Evolutionary conservation across 2,888 invertebrate species (phyloP), one percentile per base, ranked within the genome.

Genomic region (Mimumesa dahlbomi): DNA sequence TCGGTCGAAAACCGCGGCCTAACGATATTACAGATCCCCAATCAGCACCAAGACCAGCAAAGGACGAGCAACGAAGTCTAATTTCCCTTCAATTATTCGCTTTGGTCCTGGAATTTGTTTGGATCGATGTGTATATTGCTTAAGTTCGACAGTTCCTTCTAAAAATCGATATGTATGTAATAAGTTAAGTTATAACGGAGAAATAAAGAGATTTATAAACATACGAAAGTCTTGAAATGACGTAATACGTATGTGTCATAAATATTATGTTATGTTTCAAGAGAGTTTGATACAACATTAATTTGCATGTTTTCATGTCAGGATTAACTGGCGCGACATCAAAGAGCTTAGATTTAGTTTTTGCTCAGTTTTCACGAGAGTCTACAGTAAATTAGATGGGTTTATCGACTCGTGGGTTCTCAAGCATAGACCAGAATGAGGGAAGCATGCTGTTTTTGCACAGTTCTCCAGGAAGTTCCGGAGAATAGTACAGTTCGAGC

Each of bases 21-120:
- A 78, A 78, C 66, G 67, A 72, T 68, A 81, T 79, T 79, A 70
- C 77, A 62, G 71, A 73, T 79, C 61, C 72, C 72, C 79, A 75
- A 79, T 82, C 81, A 73, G 56, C 54, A 59, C 34, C 48, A 57
- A 43, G 56, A 58, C 46, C 49, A 49, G 53, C 61, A 59, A 75
- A 64, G 65, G 68, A 68, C 42, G 36, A 43, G 45, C 54, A 56
- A 65, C 49, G 34, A 29, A 18, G 62, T 58, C 62, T 62, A 42
- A 66, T 57, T 66, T 62, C 66, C 49, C 50, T 49, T 45, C 46
- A 16, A 43, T 14, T n/a, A n/a, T n/a, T n/a, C n/a, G n/a, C n/a
- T n/a, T n/a, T n/a, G n/a, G n/a, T n/a, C n/a, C n/a, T n/a, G n/a
- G n/a, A n/a, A n/a, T n/a, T n/a, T n/a, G n/a, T n/a, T n/a, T n/a